phyloP scores from a whole-genome alignment of 2,113 vertebrate genomes.

The Orthonyx spaldingii region DNA sequence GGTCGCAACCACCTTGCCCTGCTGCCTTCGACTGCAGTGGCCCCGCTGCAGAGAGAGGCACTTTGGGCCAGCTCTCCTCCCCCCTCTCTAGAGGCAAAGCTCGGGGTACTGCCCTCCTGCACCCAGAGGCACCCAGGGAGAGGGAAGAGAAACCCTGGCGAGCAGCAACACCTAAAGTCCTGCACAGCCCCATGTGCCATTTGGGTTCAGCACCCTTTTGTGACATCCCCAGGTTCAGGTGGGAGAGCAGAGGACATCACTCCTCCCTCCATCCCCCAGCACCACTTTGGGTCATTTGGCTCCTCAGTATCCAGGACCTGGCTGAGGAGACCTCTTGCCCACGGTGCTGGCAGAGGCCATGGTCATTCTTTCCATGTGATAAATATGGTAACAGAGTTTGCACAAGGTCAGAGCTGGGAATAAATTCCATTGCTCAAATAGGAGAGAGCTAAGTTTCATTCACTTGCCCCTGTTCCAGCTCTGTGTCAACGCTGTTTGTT shows the following conservation, averaged over 20 bases:
- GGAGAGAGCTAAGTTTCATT: constrained; percentile 46
- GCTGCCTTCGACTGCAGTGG: accelerated
- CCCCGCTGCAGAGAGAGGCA: accelerated
- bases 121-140: background rate
- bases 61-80: background rate
- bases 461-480: background rate
- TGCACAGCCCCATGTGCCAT: accelerated
- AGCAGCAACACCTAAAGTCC: background rate
- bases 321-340: background rate
- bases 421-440: constrained; percentile 53
- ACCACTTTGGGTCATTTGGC: background rate
- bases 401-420: constrained; percentile 37
- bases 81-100: background rate
- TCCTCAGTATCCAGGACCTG: accelerated
- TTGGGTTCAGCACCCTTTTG: background rate
- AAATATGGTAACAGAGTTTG: constrained; percentile 55
- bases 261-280: background rate
- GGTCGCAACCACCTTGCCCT: background rate
- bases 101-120: background rate
- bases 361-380: constrained; percentile 50
- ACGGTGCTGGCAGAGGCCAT: accelerated
- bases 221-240: background rate
- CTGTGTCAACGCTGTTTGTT: background rate
- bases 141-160: background rate
- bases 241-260: background rate